These are phyloP conservation scores for Stegostoma tigrinum DNA, from an alignment of 2,113 vertebrate species.

Conservation along the genomic window DNA sequence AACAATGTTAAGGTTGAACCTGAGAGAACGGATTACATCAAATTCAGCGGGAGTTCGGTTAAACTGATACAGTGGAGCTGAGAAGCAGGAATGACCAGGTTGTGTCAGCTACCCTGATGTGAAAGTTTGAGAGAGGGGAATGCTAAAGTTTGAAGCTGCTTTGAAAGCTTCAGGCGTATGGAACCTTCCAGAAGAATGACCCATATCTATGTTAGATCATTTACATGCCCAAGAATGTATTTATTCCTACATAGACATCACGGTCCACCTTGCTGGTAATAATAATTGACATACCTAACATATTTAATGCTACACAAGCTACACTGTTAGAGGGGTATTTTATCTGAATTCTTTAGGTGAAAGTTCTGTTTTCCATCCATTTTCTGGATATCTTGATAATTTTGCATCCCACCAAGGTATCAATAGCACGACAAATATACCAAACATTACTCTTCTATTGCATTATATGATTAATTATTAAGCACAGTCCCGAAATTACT, in stretches of 20 bases:
- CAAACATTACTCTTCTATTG: not conserved
- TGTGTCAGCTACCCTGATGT: too few species aligned
- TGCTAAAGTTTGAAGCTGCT: not conserved
- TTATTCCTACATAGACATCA: not conserved
- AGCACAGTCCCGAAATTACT: not conserved
- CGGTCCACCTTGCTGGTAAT: not conserved
- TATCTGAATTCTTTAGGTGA: not conserved
- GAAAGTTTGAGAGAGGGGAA: too few species aligned
- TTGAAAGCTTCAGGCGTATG: not conserved
- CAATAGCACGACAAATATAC: not conserved
- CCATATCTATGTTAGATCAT: not conserved
- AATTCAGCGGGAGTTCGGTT: not conserved
- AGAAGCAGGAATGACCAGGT: not conserved
- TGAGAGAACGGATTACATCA: not conserved
- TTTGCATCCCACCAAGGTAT: not conserved
- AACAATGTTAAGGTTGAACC: not conserved
- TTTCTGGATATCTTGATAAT: not conserved
- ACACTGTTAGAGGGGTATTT: not conserved
- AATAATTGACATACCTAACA: not conserved
- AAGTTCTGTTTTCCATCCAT: not conserved
- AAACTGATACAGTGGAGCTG: not conserved
- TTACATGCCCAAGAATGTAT: not conserved
- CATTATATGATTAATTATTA: not conserved
- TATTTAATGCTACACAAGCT: not conserved
- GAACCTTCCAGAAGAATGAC: not conserved